Percentiles rank a stretch among this genome's conserved stretches.
Evolutionary conservation across 1,140 invertebrate species (phyloP).

Genomic region (Amyelois transitella): DNA sequence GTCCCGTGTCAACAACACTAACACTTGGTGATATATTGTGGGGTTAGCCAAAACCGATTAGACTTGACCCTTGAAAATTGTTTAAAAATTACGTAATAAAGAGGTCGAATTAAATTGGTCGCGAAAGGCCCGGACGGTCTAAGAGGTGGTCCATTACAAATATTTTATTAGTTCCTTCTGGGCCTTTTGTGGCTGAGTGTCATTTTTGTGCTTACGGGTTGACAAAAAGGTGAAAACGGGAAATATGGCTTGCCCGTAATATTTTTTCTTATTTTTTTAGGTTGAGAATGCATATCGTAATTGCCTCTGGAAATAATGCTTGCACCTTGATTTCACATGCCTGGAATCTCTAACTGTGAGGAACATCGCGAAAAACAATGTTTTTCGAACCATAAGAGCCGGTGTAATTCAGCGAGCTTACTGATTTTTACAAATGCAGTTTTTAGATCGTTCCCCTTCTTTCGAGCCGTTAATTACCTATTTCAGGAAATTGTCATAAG

Average conservation of each 20-base stretch:
- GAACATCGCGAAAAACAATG: too few species aligned
- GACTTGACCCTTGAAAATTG: not conserved
- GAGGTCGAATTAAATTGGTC: not conserved
- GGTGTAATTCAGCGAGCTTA: too few species aligned
- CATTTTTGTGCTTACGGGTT: not conserved
- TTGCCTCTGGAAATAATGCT: too few species aligned
- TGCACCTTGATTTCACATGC: too few species aligned
- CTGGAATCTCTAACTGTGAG: too few species aligned
- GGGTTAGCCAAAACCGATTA: not conserved
- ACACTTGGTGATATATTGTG: conserved; percentile 4
- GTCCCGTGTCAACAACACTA: not conserved
- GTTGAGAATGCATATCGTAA: too few species aligned
- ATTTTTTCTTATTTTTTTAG: too few species aligned
- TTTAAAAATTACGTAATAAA: not conserved
- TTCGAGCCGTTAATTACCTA: too few species aligned
- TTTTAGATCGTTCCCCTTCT: too few species aligned
- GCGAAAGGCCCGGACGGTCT: not conserved
- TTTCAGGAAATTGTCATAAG: too few species aligned
- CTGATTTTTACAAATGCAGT: too few species aligned
- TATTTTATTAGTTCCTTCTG: not conserved
- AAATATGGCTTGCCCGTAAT: not conserved
- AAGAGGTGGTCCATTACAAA: not conserved
- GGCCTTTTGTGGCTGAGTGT: not conserved
- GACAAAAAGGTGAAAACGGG: not conserved
- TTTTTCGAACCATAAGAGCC: too few species aligned